Conservation (phyloP, 2,797 vertebrate species). For the Notolabrus celidotus region DNA sequence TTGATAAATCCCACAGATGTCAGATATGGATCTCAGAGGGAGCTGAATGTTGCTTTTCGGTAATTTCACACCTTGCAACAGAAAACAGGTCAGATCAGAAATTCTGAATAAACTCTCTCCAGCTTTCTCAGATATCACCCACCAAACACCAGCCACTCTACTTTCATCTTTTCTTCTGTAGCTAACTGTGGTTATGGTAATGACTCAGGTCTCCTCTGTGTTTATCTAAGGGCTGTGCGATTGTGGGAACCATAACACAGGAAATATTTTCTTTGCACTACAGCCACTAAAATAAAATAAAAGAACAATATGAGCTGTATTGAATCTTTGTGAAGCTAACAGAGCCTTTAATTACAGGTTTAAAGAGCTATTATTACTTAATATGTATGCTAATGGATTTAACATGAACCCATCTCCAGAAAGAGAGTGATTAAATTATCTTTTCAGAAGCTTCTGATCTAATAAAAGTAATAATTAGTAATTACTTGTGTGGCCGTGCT, state of each 20-base stretch:
- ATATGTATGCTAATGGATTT: slow-evolving; percentile 7
- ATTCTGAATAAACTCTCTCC: background rate
- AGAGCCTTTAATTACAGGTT: slow-evolving; percentile 32
- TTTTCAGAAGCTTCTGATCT: slow-evolving; percentile 15
- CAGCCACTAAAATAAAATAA: background rate
- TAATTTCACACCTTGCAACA: slow-evolving; percentile 13
- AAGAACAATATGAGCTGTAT: background rate
- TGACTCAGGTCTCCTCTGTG: background rate
- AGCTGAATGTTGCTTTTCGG: background rate
- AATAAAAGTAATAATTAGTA: slow-evolving; percentile 6
- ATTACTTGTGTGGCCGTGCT: background rate
- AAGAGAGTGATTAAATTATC: background rate
- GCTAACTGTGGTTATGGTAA: background rate
- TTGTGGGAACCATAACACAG: slow-evolving; percentile 2
- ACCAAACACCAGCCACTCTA: background rate
- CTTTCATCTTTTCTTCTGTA: background rate
- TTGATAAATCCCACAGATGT: background rate
- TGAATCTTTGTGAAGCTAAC: slow-evolving; percentile 24
- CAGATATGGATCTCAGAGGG: slow-evolving; percentile 4
- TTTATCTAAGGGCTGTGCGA: background rate
- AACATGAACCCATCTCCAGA: background rate
- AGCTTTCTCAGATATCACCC: background rate
- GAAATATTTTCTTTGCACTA: background rate
- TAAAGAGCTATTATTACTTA: background rate
- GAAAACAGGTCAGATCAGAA: slow-evolving; percentile 21